Conservation (phyloP, 2,797 vertebrate genomes). For the Carcharodon carcharias region DNA sequence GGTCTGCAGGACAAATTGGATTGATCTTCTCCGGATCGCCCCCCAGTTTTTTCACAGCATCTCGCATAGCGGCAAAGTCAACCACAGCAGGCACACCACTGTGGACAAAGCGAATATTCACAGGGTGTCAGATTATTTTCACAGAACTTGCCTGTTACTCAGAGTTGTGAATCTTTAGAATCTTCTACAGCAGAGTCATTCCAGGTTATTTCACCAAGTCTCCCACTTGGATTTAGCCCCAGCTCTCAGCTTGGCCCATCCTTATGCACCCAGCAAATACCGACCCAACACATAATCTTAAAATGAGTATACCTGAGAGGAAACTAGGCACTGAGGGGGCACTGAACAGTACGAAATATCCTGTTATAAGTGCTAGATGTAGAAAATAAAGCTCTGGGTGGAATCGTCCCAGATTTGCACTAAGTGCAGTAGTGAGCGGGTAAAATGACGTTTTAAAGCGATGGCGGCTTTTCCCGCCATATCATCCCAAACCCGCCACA, state of each 20-base stretch:
- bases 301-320: background rate
- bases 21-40: constrained; percentile 92
- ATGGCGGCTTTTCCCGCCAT: too few species aligned
- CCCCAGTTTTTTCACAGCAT: constrained; percentile 80
- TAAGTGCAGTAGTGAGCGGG: too few species aligned
- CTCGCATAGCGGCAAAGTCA: constrained; percentile 96
- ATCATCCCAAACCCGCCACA: too few species aligned
- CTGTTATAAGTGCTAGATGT: background rate
- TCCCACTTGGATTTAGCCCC: background rate
- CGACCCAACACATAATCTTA: background rate
- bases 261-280: background rate
- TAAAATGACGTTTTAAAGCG: too few species aligned
- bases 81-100: constrained; percentile 94
- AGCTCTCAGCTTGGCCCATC: background rate
- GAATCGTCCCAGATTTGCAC: too few species aligned
- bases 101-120: background rate
- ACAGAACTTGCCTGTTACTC: background rate
- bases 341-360: background rate
- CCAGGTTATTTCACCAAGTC: background rate
- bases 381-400: background rate
- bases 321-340: background rate
- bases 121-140: background rate
- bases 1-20: constrained; percentile 86
- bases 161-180: background rate
- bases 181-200: background rate